Evolutionary conservation across 92 coral and sea anemone species (phyloP), one percentile per base, ranked within the genome.

Genomic region (Phenganax marumi): DNA sequence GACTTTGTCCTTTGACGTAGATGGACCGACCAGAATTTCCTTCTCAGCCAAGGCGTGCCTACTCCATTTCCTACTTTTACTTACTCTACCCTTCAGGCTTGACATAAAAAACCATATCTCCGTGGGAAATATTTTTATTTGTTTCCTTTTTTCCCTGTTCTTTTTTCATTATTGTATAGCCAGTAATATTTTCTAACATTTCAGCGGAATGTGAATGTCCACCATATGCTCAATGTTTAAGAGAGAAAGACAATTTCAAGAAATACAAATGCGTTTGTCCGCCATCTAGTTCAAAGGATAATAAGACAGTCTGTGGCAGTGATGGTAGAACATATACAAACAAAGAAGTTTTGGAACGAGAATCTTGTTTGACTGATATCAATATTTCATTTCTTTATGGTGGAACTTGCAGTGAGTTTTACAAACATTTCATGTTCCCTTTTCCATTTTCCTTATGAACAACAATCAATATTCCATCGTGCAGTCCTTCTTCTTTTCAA

Each of bases 361-460:
- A 88, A 33, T 91, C 97, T 57, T 96, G 99, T 74, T 81, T 80
- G 11, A 89, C 85, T 87, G 89, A 85, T n/a, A 92, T 80, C 52
- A 75, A 79, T 2, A 91, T 96, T 7, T 75, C 52, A 63, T 90
- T 90, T 2, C 83, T 86, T 57, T 88, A 88, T 51, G 80, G 65
- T 0, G 99, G 97, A 6, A 83, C 76, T 71, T 96, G 99, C 52
- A 91, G 99, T 96, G 89, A 84, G 98, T 68, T n/a, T 0, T 17
- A 19, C 12, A 49, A 1, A 48, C 58, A 26, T 8, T 8, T 0
- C 26, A n/a, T 12, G 12, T 23, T 74, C 9, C 5, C 12, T 51
- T 52, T 49, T 14, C 10, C 21, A 48, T 24, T 49, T 22, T 43
- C 47, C 47, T 58, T 58, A 14, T 0, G 18, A 21, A 56, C 6